Evolutionary conservation across 2,797 vertebrate genomes (phyloP).

Genomic region (Antrozous pallidus): DNA sequence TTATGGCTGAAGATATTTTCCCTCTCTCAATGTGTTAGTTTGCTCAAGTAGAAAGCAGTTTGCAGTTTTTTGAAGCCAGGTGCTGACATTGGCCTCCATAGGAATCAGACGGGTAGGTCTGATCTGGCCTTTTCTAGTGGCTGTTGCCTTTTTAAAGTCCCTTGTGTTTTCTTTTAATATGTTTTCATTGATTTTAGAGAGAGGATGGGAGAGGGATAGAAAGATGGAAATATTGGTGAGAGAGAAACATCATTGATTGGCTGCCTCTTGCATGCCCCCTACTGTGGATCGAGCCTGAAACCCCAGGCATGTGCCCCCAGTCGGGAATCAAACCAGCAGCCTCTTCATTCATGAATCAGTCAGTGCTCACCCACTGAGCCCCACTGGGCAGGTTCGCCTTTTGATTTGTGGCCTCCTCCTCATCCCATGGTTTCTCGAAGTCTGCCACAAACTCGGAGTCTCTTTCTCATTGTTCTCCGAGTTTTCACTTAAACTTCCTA

Average conservation of each 20-base stretch:
- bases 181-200: too few relatives aligned
- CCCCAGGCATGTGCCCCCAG: too few relatives aligned
- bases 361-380: too few relatives aligned
- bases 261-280: too few relatives aligned
- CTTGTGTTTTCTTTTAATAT: too few relatives aligned
- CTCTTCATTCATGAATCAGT: too few relatives aligned
- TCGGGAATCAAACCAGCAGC: too few relatives aligned
- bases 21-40: not conserved
- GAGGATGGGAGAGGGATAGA: too few relatives aligned
- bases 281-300: too few relatives aligned
- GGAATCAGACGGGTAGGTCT: not conserved
- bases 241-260: too few relatives aligned
- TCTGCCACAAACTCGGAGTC: not conserved
- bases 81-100: not conserved
- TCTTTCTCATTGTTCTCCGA: not conserved
- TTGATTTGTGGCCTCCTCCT: not conserved
- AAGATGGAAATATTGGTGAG: too few relatives aligned
- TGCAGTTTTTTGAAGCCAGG: not conserved
- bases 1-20: not conserved
- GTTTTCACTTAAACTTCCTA: not conserved
- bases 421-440: not conserved
- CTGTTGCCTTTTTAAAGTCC: not conserved
- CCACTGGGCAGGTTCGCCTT: not conserved
- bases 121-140: not conserved
- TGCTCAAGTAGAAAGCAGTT: not conserved